Evolutionary conservation across 2,797 vertebrate genomes (phyloP), one percentile per base, ranked within the genome.

Genomic region (Acanthurus leucopareius): DNA sequence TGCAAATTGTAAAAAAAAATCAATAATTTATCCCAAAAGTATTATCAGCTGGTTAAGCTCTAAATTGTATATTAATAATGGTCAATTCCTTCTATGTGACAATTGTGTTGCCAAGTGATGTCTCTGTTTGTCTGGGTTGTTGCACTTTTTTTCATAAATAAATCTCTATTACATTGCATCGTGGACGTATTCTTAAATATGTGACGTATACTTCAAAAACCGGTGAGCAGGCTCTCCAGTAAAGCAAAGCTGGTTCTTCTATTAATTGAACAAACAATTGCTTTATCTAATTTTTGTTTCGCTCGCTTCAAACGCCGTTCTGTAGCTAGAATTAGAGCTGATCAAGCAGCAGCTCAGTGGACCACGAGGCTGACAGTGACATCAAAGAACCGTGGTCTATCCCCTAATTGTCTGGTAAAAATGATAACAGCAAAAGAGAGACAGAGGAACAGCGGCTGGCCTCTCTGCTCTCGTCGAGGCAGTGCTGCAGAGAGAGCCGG

Each of bases 381-480:
- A 90, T 93, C 90, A 93, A 93, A 94, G 92, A 88, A 11, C 82
- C 57, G 16, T 35, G 86, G 87, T 84, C 86, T 80, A 84, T 87
- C 84, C 89, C 75, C 79, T 91, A 88, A 92, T 92, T 91, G 88
- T 92, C 91, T 92, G 89, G 77, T 89, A 90, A 88, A 84, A 92
- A 83, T 88, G 90, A 93, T 93, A 93, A 93, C 66, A 78, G 88
- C 73, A 77, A 62, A 47, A 79, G 59, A 75, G 75, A 88, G 81
- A 71, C 77, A 19, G 73, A 62, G 79, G 69, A 86, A 56, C 73
- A 70, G 82, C 35, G 42, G 77, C 73, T 73, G 80, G 73, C 75
- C 85, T 82, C 81, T 70, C 73, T 63, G 79, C 80, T 82, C 72
- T 61, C 5, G 15, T 22, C 25, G 66, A 85, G 61, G 74, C 86